phyloP scores from a whole-genome alignment of 2,113 vertebrate species.

The Thomomys bottae region DNA sequence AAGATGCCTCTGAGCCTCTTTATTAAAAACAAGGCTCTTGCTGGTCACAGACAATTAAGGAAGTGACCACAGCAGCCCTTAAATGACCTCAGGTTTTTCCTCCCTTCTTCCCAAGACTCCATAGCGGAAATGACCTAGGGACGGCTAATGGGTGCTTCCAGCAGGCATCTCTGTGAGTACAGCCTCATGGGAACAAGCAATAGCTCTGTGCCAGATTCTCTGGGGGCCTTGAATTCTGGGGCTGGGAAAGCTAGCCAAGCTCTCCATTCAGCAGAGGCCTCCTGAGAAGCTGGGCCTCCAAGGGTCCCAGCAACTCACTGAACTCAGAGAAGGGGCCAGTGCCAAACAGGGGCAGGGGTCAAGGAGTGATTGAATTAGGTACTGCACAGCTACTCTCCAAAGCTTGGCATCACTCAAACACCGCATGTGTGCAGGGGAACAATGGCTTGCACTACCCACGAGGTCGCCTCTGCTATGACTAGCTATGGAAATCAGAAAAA shows the following conservation, averaged over 20 bases:
- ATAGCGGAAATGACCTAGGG: not conserved
- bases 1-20: constrained; percentile 44
- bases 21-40: constrained; percentile 26
- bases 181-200: constrained; percentile 9
- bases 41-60: constrained; percentile 55
- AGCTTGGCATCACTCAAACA: constrained; percentile 90
- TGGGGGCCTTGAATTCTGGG: not conserved
- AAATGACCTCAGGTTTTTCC: constrained; percentile 37
- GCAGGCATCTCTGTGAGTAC: not conserved
- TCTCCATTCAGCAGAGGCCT: not conserved
- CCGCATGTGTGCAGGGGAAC: constrained; percentile 88
- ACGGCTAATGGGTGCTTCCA: not conserved
- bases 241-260: not conserved
- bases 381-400: constrained; percentile 91
- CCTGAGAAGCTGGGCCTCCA: not conserved
- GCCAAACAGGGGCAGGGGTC: constrained; percentile 80
- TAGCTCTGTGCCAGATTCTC: not conserved
- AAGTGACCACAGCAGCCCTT: constrained; percentile 58
- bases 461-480: constrained; percentile 91
- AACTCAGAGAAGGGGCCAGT: constrained; percentile 61
- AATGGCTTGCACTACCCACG: constrained; percentile 83
- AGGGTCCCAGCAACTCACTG: constrained; percentile 34
- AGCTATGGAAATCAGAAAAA: constrained; percentile 87
- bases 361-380: constrained; percentile 88
- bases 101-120: constrained; percentile 39